A percentile compares a stretch with the other conserved stretches of the same genome.
Conservation (phyloP, 2,797 vertebrate genomes). For the Enteromius viviparus region DNA sequence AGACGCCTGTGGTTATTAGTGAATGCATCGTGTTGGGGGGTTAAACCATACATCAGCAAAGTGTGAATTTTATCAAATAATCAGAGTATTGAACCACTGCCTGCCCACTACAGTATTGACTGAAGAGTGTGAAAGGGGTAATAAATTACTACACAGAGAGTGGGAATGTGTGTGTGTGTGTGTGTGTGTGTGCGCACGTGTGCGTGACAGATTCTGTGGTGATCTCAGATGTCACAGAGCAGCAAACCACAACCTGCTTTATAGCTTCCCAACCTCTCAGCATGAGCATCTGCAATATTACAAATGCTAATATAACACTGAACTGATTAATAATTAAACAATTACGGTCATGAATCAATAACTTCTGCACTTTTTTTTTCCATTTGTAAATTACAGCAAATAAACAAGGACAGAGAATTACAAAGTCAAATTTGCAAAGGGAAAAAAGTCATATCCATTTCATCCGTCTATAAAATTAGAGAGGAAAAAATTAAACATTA, state of each 20-base stretch:
- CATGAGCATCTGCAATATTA: conserved; percentile 92
- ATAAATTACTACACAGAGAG: conserved; percentile 61
- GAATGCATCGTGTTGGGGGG: conserved; percentile 20
- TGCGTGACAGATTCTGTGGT: conserved; percentile 47
- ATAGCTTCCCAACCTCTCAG: conserved; percentile 84
- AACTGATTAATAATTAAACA: conserved; percentile 99
- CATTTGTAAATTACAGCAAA: conserved; percentile 99
- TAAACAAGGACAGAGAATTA: conserved; percentile 99
- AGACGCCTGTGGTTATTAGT: conserved; percentile 26
- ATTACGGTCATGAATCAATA: conserved; percentile 99
- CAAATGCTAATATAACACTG: conserved; percentile 99
- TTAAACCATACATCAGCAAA: conserved; percentile 56
- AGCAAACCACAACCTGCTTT: conserved; percentile 89
- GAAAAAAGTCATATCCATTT: conserved; percentile 77
- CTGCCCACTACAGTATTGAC: conserved; percentile 59
- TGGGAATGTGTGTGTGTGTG: conserved; percentile 40
- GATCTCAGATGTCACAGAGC: conserved; percentile 71
- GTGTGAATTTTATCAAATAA: conserved; percentile 58
- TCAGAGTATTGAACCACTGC: conserved; percentile 57
- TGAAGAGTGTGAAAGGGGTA: conserved; percentile 60
- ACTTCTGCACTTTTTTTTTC: conserved; percentile 96
- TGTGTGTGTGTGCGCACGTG: conserved; percentile 24
- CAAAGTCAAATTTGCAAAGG: conserved; percentile 97
- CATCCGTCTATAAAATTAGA: conserved; percentile 78
- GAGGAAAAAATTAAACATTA: conserved; percentile 56